phyloP scores from a whole-genome alignment of 2,888 invertebrate genomes.

The Patella ulyssiponensis region DNA sequence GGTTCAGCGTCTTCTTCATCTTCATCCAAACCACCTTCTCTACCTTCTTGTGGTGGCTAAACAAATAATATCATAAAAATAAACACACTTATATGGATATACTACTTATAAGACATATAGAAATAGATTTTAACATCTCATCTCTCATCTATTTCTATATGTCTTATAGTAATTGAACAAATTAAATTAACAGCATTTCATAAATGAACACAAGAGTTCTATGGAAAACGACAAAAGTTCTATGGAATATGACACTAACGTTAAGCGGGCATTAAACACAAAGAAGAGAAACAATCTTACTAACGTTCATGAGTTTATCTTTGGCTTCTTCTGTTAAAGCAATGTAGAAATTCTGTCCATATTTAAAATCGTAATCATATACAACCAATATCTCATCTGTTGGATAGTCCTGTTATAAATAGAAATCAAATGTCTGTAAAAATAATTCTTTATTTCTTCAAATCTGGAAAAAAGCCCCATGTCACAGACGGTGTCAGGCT shows the following conservation, averaged over 20 bases:
- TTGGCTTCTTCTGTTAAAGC: constrained; percentile 70
- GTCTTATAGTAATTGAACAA: no score
- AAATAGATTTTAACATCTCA: no score
- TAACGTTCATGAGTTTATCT: constrained; percentile 61
- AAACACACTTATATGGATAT: no score
- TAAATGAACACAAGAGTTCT: no score
- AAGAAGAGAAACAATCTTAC: constrained; percentile 17
- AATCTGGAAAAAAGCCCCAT: no score
- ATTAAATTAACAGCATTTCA: no score
- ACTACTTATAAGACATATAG: no score
- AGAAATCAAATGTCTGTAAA: background rate
- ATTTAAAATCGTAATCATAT: constrained; percentile 70
- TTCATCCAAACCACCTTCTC: constrained; percentile 26
- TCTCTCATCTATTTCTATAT: no score
- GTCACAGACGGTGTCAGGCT: no score
- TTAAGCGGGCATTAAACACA: background rate
- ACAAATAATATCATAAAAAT: background rate
- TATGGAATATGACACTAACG: no score
- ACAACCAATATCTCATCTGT: constrained; percentile 70
- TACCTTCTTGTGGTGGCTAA: constrained; percentile 47
- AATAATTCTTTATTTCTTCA: no score
- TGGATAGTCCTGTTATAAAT: constrained; percentile 63
- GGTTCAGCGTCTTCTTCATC: constrained; percentile 55
- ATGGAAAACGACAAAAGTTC: no score
- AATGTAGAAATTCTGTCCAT: constrained; percentile 72